Evolutionary conservation across 2,888 invertebrate genomes (phyloP).

Genomic region (Eristalis arbustorum): DNA sequence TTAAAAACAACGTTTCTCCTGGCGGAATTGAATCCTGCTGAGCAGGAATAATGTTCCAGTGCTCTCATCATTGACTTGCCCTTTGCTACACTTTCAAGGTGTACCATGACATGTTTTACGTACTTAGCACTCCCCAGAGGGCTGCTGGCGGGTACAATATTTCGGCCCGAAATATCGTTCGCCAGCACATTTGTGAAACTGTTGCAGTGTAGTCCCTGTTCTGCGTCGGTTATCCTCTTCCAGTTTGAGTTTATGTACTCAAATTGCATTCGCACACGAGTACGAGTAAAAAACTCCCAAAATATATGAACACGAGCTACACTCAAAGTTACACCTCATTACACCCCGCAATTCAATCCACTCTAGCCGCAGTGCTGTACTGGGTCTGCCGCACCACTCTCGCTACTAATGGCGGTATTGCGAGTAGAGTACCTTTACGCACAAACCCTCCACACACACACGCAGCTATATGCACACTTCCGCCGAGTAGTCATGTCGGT

Average conservation of each 20-base stretch:
- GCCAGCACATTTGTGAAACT: not conserved
- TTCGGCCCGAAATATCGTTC: conserved; percentile 6
- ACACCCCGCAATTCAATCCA: conserved; percentile 28
- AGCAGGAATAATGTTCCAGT: conserved; percentile 13
- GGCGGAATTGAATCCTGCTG: conserved; percentile 24
- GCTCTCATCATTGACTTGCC: conserved; percentile 32
- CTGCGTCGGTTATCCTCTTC: conserved; percentile 2
- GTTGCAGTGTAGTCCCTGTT: conserved; percentile 14
- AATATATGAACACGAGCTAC: conserved; percentile 15
- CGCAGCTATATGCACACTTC: conserved; percentile 15
- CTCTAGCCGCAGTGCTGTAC: conserved; percentile 15
- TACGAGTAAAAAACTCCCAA: conserved; percentile 4
- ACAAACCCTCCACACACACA: not conserved
- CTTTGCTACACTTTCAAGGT: conserved; percentile 34
- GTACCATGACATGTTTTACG: conserved; percentile 31
- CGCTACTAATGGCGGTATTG: conserved; percentile 19
- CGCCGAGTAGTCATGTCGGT: conserved; percentile 46
- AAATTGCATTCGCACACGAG: conserved; percentile 41
- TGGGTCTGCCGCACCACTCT: not conserved
- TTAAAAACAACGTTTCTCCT: conserved; percentile 24
- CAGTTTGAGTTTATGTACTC: not conserved
- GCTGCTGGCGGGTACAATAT: conserved; percentile 1
- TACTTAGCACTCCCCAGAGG: conserved; percentile 31
- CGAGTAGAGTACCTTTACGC: conserved; percentile 26
- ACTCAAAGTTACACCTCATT: conserved; percentile 45